Base-by-base conservation (phyloP, 2,113 vertebrate species). In the Pachycephala philippinensis region DNA sequence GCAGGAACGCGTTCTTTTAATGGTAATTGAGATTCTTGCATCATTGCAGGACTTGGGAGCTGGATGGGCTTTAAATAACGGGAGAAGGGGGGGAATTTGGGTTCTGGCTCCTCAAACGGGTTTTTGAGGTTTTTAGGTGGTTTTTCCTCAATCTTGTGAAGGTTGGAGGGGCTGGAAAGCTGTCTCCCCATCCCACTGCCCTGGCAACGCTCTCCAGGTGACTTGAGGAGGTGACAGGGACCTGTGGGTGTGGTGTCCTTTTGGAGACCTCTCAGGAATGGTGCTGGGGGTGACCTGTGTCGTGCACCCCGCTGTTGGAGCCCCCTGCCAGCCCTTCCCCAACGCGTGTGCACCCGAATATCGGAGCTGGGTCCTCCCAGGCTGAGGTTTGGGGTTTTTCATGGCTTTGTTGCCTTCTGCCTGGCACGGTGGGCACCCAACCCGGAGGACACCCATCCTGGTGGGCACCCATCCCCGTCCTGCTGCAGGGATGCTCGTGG, bases 261-360 rank as follows among this genome's bases (percentile, higher is more conserved):
- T 13, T 5, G 77, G 63, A 54, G 3, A 7, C 11, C 33, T 13
- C 33, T n/a, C 0, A 0, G 63, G 69, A 42, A 3, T 0, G 12
- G 53, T 16, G 9, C 24, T 33, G 49, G 22, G 3, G 5, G 42
- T 28, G 77, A 24, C 37, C 47, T 16, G 35, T 13, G 1, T 8
- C 10, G 0, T 15, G 57, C 9, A 6, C 27, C 57, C 57, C 30
- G 2, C 35, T 21, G 27, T 4, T 28, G 35, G 83, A 85, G 59
- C 88, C 0, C 0, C 26, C 39, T 16, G 16, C 33, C 66, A 59
- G 61, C 49, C 57, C 53, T 53, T 76, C 45, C 71, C 77, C 53
- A 42, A 0, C 33, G 24, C 0, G 0, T 18, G 31, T 5, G 0
- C 0, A 0, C 65, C 30, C 1, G 1, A 64, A 16, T 22, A 1